Conservation (phyloP, 1,140 invertebrate genomes). For the Aphaenogaster ashmeadi region DNA sequence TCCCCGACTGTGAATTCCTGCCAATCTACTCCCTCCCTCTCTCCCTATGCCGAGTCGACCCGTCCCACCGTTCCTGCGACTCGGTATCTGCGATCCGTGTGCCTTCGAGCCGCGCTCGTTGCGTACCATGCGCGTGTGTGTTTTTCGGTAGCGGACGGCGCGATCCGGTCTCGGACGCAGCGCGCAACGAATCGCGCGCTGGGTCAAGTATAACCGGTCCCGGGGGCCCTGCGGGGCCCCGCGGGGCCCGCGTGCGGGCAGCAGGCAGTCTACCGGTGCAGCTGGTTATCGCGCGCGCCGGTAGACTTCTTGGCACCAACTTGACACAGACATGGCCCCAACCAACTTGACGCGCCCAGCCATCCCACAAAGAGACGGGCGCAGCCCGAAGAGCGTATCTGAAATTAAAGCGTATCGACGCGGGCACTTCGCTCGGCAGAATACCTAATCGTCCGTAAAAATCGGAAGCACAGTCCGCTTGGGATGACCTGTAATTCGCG, state of each 20-base stretch:
- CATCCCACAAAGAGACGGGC: constrained; percentile 39
- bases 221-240: constrained; percentile 68
- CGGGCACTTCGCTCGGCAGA: neutral
- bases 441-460: constrained; percentile 17
- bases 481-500: neutral
- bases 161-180: constrained; percentile 48
- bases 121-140: neutral
- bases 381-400: neutral
- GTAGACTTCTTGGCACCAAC: constrained; percentile 82
- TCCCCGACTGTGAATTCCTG: constrained; percentile 28
- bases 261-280: constrained; percentile 80
- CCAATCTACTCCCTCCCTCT: constrained; percentile 36
- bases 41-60: neutral
- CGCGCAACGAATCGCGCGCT: constrained; percentile 72
- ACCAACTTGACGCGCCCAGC: constrained; percentile 67
- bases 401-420: constrained; percentile 30
- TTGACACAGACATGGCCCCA: constrained; percentile 80
- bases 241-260: constrained; percentile 71
- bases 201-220: constrained; percentile 83
- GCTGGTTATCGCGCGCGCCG: constrained; percentile 74
- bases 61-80: constrained; percentile 52
- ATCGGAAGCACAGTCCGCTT: neutral
- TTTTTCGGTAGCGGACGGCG: constrained; percentile 62
- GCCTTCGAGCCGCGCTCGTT: neutral
- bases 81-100: constrained; percentile 30